A percentile compares a stretch with the other conserved stretches of the same genome.
Conservation (phyloP, 2,888 invertebrate species). For the Ichneumoninae sp. region DNA sequence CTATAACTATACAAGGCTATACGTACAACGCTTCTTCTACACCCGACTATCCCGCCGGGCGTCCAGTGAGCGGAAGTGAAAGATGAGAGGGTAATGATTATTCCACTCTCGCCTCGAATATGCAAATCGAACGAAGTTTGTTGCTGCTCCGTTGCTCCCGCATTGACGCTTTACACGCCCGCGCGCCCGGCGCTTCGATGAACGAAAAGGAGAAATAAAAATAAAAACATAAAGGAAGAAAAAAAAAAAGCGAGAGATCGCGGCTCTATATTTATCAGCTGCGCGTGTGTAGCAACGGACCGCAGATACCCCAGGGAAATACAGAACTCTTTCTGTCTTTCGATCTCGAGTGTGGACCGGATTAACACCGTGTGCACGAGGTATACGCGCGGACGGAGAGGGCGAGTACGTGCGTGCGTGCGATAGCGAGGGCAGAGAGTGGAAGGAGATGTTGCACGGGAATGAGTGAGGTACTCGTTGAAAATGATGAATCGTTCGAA, state of each 20-base stretch:
- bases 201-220: conserved; percentile 16
- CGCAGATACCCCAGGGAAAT: conserved; percentile 18
- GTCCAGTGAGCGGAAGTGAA: conserved; percentile 27
- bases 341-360: conserved; percentile 25
- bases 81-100: conserved; percentile 45
- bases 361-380: conserved; percentile 55
- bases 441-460: conserved; percentile 13
- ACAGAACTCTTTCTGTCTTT: conserved; percentile 31
- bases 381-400: not conserved
- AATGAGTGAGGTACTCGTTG: conserved; percentile 63
- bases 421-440: conserved; percentile 4
- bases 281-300: conserved; percentile 10
- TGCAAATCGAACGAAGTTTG: conserved; percentile 55
- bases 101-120: conserved; percentile 49
- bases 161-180: conserved; percentile 55
- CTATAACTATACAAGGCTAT: not conserved
- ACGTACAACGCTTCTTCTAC: conserved; percentile 4
- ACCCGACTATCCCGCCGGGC: not conserved
- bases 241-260: conserved; percentile 9
- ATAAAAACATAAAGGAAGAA: not conserved
- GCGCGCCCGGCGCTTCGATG: conserved; percentile 23
- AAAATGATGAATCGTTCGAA: conserved; percentile 67
- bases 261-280: conserved; percentile 49
- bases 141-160: conserved; percentile 42
- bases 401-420: conserved; percentile 45